Conservation (phyloP, 2,797 vertebrate species). For the Pagetopsis macropterus region DNA sequence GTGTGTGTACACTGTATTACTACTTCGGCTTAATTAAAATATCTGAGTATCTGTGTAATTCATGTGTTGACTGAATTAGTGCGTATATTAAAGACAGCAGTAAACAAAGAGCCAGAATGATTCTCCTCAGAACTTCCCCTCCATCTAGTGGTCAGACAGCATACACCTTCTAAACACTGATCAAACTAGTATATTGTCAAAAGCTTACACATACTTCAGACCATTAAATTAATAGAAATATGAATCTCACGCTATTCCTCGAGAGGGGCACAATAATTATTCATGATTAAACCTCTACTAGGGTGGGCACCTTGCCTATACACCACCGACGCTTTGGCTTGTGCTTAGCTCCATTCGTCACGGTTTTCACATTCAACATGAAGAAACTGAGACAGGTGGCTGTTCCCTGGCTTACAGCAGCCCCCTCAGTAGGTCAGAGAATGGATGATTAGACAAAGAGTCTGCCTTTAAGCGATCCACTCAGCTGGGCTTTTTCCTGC, state of each 20-base stretch:
- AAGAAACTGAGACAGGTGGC: slow-evolving; percentile 36
- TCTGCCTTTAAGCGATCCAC: too few relatives aligned
- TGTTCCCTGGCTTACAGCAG: slow-evolving; percentile 15
- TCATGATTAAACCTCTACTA: slow-evolving; percentile 3
- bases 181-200: background rate
- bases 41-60: background rate
- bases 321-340: slow-evolving; percentile 24
- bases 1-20: too few relatives aligned
- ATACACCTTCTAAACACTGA: background rate
- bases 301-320: background rate
- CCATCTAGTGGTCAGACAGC: slow-evolving; percentile 79
- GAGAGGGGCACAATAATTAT: slow-evolving; percentile 10
- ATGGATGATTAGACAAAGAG: background rate
- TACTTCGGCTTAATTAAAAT: too few relatives aligned
- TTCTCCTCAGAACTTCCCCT: slow-evolving; percentile 37
- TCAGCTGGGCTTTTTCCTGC: too few relatives aligned
- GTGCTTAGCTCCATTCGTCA: slow-evolving; percentile 19
- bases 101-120: background rate
- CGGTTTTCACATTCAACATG: slow-evolving; percentile 27
- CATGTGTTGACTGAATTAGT: slow-evolving; percentile 2
- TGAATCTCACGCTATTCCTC: slow-evolving; percentile 1
- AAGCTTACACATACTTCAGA: background rate
- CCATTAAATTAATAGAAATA: slow-evolving; percentile 4
- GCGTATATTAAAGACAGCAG: background rate
- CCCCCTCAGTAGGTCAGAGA: slow-evolving; percentile 24